Base-by-base conservation (phyloP, 2,888 invertebrate species). In the Oligia fasciuncula region DNA sequence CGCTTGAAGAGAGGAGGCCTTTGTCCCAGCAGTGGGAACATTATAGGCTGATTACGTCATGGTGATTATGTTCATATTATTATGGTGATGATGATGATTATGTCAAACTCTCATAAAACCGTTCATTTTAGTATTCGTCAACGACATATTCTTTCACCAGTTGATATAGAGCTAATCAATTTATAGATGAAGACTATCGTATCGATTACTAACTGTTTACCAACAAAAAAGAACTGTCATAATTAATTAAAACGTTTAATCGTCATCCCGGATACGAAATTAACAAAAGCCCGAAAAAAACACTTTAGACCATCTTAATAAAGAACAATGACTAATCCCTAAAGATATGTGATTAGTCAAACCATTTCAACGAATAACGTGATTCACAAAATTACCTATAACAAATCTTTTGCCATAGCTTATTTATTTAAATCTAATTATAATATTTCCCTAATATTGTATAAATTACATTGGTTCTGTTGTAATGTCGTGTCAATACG, bases 401-500 rank as follows among this genome's bases (percentile, higher is more conserved):
- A 65, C 60, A 72, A 66, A 85, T 73, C 23, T 60, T 54, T 57
- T 13, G 13, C 49, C 19, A 77, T 77, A 68, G 73, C n/a, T 83
- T 83, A 73, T 51, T 11, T 62, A 5, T 73, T 73, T 73, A 11
- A 54, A 74, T 70, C 73, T 75, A 54, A 79, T 68, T 71, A 51
- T 74, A 11, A 35, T 66, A 78, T 81, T 86, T 89, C 80, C 85
- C 79, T 81, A 82, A 88, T 89, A 89, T 83, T 84, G 81, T 83
- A 89, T 88, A 90, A 89, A 91, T 87, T 88, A 90, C 89, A 85
- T 76, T 79, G 74, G 65, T 49, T 63, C 57, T 85, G 85, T 84
- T 90, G 86, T 90, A 91, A 89, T 88, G 68, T 46, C 86, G 77
- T 87, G 91, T 92, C 90, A 88, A 90, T 90, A 88, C 81, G 78